Evolutionary conservation across 2,888 invertebrate genomes (phyloP).

Genomic region (Drosophila subsilvestris): DNA sequence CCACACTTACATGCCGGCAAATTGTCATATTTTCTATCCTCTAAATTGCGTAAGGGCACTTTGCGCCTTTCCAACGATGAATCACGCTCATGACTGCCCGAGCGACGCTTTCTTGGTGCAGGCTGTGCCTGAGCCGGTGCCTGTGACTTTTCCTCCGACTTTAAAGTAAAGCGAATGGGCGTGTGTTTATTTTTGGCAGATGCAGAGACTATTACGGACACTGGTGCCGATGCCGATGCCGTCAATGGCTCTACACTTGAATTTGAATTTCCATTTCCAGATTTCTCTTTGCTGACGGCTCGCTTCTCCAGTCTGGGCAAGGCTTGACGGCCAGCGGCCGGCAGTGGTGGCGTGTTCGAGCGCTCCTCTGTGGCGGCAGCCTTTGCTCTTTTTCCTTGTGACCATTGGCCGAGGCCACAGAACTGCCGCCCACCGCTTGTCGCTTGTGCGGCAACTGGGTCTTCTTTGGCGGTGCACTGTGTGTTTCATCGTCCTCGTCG

Average conservation of each 20-base stretch:
- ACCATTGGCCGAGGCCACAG: constrained; percentile 41
- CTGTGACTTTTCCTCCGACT: constrained; percentile 60
- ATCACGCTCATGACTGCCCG: constrained; percentile 60
- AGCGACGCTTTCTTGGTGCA: constrained; percentile 47
- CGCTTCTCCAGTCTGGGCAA: constrained; percentile 42
- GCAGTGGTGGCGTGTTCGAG: constrained; percentile 82
- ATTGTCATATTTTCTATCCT: constrained; percentile 86
- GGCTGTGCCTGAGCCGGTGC: constrained; percentile 3
- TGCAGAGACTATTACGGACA: constrained; percentile 10
- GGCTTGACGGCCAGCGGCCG: constrained; percentile 38
- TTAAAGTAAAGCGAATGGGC: constrained; percentile 82
- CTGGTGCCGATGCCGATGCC: background rate
- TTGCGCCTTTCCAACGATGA: constrained; percentile 73
- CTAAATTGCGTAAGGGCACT: constrained; percentile 85
- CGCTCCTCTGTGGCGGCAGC: constrained; percentile 50
- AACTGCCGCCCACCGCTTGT: background rate
- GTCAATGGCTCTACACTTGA: background rate
- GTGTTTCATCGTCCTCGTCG: constrained; percentile 77
- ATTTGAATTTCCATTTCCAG: constrained; percentile 2
- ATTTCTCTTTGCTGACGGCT: constrained; percentile 39
- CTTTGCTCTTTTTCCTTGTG: constrained; percentile 46
- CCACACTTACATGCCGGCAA: constrained; percentile 86
- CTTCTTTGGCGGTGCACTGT: constrained; percentile 47
- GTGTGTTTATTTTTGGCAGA: constrained; percentile 80
- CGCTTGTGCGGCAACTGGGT: constrained; percentile 38